Conservation (phyloP, 2,113 vertebrate genomes). For the Beaufortia kweichowensis region DNA sequence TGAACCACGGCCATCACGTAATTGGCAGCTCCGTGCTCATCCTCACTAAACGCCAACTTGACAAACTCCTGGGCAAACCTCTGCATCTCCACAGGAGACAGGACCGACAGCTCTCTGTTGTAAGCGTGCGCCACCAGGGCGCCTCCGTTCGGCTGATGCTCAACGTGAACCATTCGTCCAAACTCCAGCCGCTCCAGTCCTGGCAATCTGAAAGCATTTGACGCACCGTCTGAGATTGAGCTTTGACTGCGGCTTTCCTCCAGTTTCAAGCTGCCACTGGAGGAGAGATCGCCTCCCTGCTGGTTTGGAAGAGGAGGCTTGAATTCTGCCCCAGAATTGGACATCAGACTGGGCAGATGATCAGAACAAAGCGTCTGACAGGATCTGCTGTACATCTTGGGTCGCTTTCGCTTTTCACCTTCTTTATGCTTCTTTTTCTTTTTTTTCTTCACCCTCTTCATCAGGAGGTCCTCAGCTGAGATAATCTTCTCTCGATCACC, state of each 20-base stretch:
- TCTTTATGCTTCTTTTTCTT: conserved; percentile 99
- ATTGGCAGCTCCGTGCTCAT: conserved; percentile 86
- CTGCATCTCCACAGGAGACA: conserved; percentile 88
- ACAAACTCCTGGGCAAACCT: conserved; percentile 96
- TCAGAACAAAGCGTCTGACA: conserved; percentile 92
- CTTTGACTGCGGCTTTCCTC: conserved; percentile 46
- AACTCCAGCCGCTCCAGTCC: conserved; percentile 88
- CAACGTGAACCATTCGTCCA: conserved; percentile 87
- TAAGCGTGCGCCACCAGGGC: conserved; percentile 93
- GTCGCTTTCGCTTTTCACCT: conserved; percentile 89
- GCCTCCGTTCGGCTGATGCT: conserved; percentile 96
- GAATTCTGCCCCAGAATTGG: conserved; percentile 63
- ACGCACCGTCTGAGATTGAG: conserved; percentile 71
- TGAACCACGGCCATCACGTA: conserved; percentile 97
- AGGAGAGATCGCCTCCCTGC: conserved; percentile 56
- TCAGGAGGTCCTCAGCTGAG: conserved; percentile 84
- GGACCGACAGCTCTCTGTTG: conserved; percentile 86
- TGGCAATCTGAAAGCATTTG: conserved; percentile 74
- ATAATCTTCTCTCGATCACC: conserved; percentile 87
- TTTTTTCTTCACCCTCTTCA: conserved; percentile 99
- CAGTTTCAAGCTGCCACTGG: conserved; percentile 41
- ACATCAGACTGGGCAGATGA: conserved; percentile 72
- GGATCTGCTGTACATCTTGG: conserved; percentile 96
- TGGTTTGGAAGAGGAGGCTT: conserved; percentile 78
- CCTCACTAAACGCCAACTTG: conserved; percentile 90